Evolutionary conservation across 2,113 vertebrate genomes (phyloP).

Genomic region (Dipodomys spectabilis): DNA sequence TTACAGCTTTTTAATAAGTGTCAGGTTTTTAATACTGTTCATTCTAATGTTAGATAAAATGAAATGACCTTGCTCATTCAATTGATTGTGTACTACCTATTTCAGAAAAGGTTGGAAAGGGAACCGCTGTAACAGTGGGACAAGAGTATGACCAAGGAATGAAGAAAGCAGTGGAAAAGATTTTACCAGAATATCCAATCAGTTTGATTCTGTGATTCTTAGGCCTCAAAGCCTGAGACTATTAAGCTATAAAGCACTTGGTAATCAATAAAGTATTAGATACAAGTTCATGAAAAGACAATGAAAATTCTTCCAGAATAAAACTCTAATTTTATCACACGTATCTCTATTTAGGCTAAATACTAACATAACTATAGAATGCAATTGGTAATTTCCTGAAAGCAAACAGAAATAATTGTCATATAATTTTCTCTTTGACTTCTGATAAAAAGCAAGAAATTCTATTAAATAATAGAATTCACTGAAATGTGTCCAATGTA

Average conservation of each 20-base stretch:
- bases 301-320: slow-evolving; percentile 50
- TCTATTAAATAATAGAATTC: slow-evolving; percentile 45
- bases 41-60: not conserved
- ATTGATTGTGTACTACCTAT: not conserved
- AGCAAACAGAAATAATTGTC: slow-evolving; percentile 50
- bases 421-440: slow-evolving; percentile 20
- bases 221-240: not conserved
- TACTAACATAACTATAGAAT: slow-evolving; percentile 37
- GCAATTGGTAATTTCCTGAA: slow-evolving; percentile 32
- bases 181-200: not conserved
- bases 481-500: slow-evolving; percentile 4
- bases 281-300: slow-evolving; percentile 9
- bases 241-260: not conserved
- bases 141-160: not conserved
- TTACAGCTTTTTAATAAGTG: not conserved
- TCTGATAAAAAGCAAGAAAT: slow-evolving; percentile 9
- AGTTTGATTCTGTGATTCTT: too few species aligned
- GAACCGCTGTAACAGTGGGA: not conserved
- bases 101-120: slow-evolving; percentile 15
- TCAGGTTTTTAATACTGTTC: not conserved
- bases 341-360: slow-evolving; percentile 58
- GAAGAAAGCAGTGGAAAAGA: not conserved
- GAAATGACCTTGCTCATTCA: not conserved
- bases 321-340: slow-evolving; percentile 48
- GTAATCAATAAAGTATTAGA: not conserved